Base-by-base conservation (phyloP, 2,888 invertebrate genomes). In the Coelinius sp. region DNA sequence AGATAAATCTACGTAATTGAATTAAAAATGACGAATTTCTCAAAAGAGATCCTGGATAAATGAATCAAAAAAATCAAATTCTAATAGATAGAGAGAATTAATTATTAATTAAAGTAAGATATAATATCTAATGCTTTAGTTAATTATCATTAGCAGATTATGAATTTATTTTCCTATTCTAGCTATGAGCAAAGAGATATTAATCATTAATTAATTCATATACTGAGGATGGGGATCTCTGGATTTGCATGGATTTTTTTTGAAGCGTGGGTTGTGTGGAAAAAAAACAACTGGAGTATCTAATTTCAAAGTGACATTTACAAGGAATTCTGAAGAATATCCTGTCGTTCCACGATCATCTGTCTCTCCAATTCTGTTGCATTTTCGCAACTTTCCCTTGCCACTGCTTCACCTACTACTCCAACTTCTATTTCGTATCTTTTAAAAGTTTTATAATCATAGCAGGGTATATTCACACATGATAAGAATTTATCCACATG, bases 281-380 rank as follows among this genome's bases (percentile, higher is more conserved):
- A 10, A 10, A n/a, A 38, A 38, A 38, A 38, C 10, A 38, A 38
- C 10, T 5, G 38, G 38, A 38, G 38, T 38, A 38, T 38, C n/a
- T 14, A 17, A n/a, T n/a, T 46, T n/a, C 4, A 46, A 7, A 46
- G n/a, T 46, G 14, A 17, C 14, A 38, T 38, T 65, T 65, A 65
- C 65, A 65, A 27, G 1, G 65, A 46, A 46, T 41, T 7, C 44
- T 65, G 25, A 17, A 65, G 22, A 12, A 2, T n/a, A n/a, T 22
- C 25, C 1, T 25, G 4, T 2, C 41, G 38, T 46, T 65, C 46
- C n/a, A 65, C 22, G 10, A 22, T 24, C 0, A 65, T 5, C 8
- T 46, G 12, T 65, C 49, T 65, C 46, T 65, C 65, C 27, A 65
- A 25, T 7, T 20, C 65, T 46, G 65, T 22, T 24, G 27, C 65